Percentiles rank a stretch among this genome's conserved stretches.
phyloP scores from a whole-genome alignment of 2,797 vertebrate species.

The Sylvia borin region DNA sequence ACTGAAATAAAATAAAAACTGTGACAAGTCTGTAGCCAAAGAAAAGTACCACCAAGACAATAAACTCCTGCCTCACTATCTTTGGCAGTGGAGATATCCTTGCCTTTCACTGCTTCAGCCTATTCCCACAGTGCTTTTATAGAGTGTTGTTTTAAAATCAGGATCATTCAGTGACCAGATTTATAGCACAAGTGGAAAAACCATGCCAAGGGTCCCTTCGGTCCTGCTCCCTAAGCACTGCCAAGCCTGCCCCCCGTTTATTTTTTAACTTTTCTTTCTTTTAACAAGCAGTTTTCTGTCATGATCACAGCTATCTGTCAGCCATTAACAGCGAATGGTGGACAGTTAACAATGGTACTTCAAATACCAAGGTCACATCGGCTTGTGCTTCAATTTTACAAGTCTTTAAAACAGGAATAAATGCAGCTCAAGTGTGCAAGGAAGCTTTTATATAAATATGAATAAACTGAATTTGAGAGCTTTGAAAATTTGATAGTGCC shows the following conservation, averaged over 20 bases:
- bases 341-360: neutral
- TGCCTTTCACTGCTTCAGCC: neutral
- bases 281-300: neutral
- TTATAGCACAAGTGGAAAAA: neutral
- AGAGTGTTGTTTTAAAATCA: neutral
- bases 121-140: neutral
- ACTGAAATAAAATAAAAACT: neutral
- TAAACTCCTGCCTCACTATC: neutral
- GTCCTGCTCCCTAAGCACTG: neutral
- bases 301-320: neutral
- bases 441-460: neutral
- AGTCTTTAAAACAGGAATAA: neutral
- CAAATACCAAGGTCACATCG: neutral
- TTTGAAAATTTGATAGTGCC: neutral
- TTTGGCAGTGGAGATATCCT: neutral
- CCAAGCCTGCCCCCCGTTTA: rapidly evolving
- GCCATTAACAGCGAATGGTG: neutral
- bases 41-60: neutral
- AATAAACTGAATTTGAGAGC: neutral
- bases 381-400: neutral
- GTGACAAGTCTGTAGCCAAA: neutral
- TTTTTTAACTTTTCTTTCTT: neutral
- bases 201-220: neutral
- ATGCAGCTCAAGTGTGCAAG: neutral
- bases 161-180: neutral